Conservation (phyloP, 2,797 vertebrate species). For the Momotus momota region DNA sequence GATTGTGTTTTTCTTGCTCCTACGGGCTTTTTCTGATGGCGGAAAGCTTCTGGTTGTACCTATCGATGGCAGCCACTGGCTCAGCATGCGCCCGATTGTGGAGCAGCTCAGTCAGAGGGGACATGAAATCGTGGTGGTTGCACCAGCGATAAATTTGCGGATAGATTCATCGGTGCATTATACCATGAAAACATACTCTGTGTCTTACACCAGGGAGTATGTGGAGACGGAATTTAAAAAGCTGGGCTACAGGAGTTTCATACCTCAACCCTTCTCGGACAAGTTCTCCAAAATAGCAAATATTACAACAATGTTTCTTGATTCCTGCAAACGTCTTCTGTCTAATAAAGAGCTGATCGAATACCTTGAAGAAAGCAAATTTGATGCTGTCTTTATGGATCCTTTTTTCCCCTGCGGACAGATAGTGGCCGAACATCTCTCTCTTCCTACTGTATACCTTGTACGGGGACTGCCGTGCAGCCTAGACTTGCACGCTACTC, state of each 20-base stretch:
- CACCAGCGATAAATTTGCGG: conserved; percentile 77
- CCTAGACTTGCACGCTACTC: conserved; percentile 24
- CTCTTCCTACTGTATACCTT: conserved; percentile 63
- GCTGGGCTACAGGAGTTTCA: conserved; percentile 48
- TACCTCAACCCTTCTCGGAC: neutral
- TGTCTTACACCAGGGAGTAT: conserved; percentile 74
- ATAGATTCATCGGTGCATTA: conserved; percentile 80
- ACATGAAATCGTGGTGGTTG: conserved; percentile 83
- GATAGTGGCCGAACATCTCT: conserved; percentile 72
- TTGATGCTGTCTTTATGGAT: conserved; percentile 72
- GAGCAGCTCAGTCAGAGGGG: conserved; percentile 83
- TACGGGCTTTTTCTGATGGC: conserved; percentile 15
- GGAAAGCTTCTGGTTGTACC: conserved; percentile 84
- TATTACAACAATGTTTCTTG: conserved; percentile 37
- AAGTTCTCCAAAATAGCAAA: conserved; percentile 42
- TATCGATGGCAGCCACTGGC: conserved; percentile 90
- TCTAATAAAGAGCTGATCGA: conserved; percentile 37
- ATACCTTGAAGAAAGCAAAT: conserved; percentile 39
- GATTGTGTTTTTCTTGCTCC: neutral
- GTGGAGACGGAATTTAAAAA: conserved; percentile 24
- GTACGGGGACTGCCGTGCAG: conserved; percentile 52
- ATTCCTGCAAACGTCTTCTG: conserved; percentile 65
- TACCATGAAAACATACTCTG: conserved; percentile 75
- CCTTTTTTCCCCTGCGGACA: conserved; percentile 63
- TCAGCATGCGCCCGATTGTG: conserved; percentile 76